A percentile compares a stretch with the other conserved stretches of the same genome.
phyloP scores from a whole-genome alignment of 2,888 invertebrate genomes.

The Acronicta leporina region DNA sequence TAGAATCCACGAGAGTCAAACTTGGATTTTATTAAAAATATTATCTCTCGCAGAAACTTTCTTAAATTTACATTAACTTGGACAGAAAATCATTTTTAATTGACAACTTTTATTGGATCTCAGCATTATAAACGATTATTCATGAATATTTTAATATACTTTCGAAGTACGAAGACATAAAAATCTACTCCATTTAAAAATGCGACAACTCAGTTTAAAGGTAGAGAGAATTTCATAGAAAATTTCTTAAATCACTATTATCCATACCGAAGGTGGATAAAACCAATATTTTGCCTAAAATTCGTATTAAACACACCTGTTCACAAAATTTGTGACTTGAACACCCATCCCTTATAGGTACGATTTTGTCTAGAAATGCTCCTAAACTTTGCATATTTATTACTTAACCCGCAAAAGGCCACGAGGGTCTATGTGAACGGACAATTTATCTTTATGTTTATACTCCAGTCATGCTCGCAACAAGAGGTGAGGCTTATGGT shows the following conservation, averaged over 20 bases:
- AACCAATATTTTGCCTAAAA: constrained; percentile 77
- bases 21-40: constrained; percentile 28
- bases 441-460: constrained; percentile 65
- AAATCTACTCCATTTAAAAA: constrained; percentile 29
- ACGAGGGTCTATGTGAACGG: constrained; percentile 62
- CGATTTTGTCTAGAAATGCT: constrained; percentile 79
- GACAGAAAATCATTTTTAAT: constrained; percentile 30
- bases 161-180: constrained; percentile 30
- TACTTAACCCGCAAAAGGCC: constrained; percentile 70
- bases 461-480: constrained; percentile 61
- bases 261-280: constrained; percentile 54
- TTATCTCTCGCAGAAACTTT: constrained; percentile 37
- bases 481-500: constrained; percentile 64
- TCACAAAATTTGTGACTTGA: constrained; percentile 71
- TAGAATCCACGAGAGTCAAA: constrained; percentile 30
- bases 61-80: constrained; percentile 15
- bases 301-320: constrained; percentile 81
- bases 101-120: constrained; percentile 36
- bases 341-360: constrained; percentile 76
- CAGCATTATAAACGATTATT: constrained; percentile 30
- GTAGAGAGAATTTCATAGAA: constrained; percentile 26
- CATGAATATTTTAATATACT: constrained; percentile 46
- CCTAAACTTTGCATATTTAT: constrained; percentile 84
- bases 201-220: constrained; percentile 27
- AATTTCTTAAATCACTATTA: constrained; percentile 55